A percentile compares a stretch with the other conserved stretches of the same genome.
These are phyloP conservation scores for Notamacropus eugenii DNA, from an alignment of 2,797 vertebrate genomes.

Conservation along the genomic window DNA sequence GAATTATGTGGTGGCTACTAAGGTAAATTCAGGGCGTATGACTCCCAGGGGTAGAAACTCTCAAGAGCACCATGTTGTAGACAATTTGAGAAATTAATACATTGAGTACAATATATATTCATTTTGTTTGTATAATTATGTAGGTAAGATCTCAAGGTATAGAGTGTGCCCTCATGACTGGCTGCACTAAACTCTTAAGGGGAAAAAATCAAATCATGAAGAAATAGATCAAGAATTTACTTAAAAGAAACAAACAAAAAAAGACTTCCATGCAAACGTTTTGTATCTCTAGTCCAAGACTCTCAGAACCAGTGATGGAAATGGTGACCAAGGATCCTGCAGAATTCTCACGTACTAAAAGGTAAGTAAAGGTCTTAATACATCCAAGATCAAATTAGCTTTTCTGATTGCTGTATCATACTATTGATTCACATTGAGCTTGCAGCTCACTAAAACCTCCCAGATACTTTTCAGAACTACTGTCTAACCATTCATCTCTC, in stretches of 20 bases:
- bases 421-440: neutral
- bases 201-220: neutral
- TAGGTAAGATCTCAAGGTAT: neutral
- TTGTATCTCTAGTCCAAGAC: neutral
- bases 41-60: rapidly evolving
- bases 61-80: neutral
- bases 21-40: neutral
- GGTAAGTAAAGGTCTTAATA: too few species aligned
- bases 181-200: neutral
- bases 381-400: neutral
- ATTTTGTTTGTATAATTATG: neutral
- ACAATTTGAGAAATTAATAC: neutral
- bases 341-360: neutral
- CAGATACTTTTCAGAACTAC: neutral
- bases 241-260: neutral
- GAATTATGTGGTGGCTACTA: neutral
- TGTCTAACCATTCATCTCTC: neutral
- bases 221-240: neutral
- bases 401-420: neutral
- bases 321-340: neutral
- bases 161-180: neutral
- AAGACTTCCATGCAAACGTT: neutral
- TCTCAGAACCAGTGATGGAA: neutral
- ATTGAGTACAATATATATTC: neutral
- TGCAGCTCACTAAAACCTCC: neutral